Evolutionary conservation across 2,888 invertebrate genomes (phyloP).

Genomic region (Anoplius nigerrimus): DNA sequence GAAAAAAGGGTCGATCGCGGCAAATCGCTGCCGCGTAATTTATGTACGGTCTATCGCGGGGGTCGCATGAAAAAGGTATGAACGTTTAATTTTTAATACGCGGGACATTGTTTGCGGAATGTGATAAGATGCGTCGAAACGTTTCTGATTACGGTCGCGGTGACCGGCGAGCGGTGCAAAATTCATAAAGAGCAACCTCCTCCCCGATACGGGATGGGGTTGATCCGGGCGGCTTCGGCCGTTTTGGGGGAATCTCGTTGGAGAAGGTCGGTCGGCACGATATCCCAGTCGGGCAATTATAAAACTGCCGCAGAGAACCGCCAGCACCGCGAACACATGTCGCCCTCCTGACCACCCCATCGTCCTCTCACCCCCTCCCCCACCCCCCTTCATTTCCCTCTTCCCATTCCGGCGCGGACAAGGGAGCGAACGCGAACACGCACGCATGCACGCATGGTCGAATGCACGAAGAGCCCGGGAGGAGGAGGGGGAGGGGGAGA

Average conservation of each 20-base stretch:
- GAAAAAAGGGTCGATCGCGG: no score
- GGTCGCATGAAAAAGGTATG: no score
- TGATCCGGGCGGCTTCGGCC: conserved; percentile 31
- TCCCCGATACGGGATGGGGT: conserved; percentile 12
- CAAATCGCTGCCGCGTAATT: no score
- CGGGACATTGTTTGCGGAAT: no score
- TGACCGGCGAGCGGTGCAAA: no score
- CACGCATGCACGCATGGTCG: conserved; percentile 23
- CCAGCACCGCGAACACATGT: conserved; percentile 65
- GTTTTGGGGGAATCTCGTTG: conserved; percentile 2
- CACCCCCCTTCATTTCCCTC: conserved; percentile 2
- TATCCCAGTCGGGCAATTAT: conserved; percentile 61
- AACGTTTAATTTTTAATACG: no score
- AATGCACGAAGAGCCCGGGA: not conserved
- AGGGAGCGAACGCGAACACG: conserved; percentile 41
- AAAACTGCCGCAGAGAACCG: conserved; percentile 62
- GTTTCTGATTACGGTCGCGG: no score
- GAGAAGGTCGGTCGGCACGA: conserved; percentile 32
- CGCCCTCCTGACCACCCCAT: conserved; percentile 38
- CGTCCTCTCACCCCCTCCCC: conserved; percentile 5
- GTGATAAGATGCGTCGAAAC: no score
- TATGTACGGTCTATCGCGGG: no score
- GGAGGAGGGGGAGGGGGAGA: no score
- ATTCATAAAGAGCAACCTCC: no score
- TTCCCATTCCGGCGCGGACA: conserved; percentile 38